A percentile compares a stretch with the other conserved stretches of the same genome.
phyloP scores from a whole-genome alignment of 2,113 vertebrate genomes.

The Psettodes erumei region DNA sequence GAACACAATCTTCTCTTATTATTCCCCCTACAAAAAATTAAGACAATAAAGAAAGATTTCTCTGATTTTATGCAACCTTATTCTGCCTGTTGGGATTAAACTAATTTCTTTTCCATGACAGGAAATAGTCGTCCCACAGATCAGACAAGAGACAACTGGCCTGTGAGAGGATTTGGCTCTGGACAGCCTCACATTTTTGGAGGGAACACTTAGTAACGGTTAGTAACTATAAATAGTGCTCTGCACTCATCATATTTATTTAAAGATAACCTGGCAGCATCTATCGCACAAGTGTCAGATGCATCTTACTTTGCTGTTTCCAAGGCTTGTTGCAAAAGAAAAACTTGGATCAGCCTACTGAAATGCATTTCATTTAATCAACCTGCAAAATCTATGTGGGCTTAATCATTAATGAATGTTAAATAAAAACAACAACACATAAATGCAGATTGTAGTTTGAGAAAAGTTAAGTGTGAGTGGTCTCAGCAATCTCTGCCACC shows the following conservation, averaged over 20 bases:
- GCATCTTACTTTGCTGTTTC: not conserved
- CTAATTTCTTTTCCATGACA: conserved; percentile 6
- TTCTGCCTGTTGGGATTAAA: not conserved
- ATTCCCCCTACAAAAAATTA: not conserved
- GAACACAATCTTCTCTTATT: not conserved
- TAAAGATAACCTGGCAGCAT: conserved; percentile 23
- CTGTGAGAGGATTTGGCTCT: conserved; percentile 58
- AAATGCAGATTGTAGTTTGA: not conserved
- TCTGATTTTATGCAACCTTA: not conserved
- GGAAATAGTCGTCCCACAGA: not conserved
- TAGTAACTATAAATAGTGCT: conserved; percentile 54
- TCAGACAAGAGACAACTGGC: not conserved
- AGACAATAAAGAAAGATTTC: not conserved
- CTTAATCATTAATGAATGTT: not conserved
- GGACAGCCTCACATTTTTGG: conserved; percentile 60
- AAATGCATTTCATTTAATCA: not conserved
- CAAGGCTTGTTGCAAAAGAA: not conserved
- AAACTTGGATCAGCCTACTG: not conserved
- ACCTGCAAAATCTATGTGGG: fast-evolving
- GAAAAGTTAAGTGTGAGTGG: not conserved
- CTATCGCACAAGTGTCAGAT: conserved; percentile 2
- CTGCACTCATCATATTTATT: conserved; percentile 35
- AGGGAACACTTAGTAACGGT: conserved; percentile 69
- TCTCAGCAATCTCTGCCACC: not conserved
- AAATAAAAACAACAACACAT: not conserved